phyloP scores from a whole-genome alignment of 2,113 vertebrate species.

The Thunnus thynnus region DNA sequence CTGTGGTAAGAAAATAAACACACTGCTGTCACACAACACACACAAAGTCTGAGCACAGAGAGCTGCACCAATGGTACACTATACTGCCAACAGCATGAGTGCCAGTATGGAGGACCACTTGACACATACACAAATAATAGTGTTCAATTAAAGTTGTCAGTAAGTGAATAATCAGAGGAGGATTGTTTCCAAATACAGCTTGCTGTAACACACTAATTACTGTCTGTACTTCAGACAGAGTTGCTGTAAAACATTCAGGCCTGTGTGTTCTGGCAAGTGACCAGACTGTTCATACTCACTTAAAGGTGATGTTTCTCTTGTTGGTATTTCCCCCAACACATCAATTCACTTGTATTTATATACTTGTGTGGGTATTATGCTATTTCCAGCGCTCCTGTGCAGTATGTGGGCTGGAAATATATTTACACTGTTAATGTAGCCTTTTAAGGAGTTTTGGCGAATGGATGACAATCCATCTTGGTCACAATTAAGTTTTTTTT shows the following conservation, averaged over 20 bases:
- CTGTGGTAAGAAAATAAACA: conserved; percentile 88
- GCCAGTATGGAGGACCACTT: not conserved
- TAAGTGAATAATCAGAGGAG: not conserved
- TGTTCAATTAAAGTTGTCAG: not conserved
- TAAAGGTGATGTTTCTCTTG: not conserved
- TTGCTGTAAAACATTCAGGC: not conserved
- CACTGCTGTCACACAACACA: not conserved
- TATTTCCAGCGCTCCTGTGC: not conserved
- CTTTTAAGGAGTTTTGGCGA: not conserved
- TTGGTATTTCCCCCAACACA: not conserved
- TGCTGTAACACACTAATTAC: not conserved
- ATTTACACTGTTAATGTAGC: conserved; percentile 1
- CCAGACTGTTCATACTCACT: not conserved
- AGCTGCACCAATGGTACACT: not conserved
- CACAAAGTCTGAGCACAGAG: too few relatives aligned
- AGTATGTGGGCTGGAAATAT: not conserved
- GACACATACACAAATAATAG: too few relatives aligned
- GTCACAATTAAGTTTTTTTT: conserved; percentile 1
- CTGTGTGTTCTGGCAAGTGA: too few relatives aligned
- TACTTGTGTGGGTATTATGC: too few relatives aligned
- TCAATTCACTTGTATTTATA: not conserved
- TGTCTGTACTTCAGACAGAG: not conserved
- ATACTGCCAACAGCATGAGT: not conserved
- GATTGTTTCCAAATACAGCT: not conserved
- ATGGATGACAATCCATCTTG: not conserved